Evolutionary conservation across 2,113 vertebrate genomes (phyloP).

Genomic region (Planiliza haematocheilus): DNA sequence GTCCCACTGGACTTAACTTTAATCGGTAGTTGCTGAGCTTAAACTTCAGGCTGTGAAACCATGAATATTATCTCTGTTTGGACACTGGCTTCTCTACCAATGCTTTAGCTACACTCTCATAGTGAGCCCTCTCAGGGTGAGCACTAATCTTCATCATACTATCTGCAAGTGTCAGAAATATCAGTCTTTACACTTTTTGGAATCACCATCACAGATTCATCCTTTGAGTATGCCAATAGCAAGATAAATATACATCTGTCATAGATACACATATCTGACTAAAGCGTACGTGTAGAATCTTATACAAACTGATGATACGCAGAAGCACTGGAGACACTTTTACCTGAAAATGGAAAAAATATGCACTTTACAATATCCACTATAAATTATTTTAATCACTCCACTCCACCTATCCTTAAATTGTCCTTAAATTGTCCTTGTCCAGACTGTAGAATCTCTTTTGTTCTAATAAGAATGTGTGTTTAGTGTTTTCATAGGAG

Average conservation of each 20-base stretch:
- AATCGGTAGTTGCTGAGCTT: slow-evolving; percentile 10
- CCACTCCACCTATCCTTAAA: no score
- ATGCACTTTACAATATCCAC: no score
- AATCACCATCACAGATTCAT: neutral
- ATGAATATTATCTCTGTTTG: no score
- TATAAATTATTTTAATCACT: neutral
- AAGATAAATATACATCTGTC: no score
- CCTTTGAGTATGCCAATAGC: neutral
- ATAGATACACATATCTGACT: no score
- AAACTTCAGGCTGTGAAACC: slow-evolving; percentile 9
- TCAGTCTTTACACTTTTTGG: neutral
- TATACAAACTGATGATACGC: no score
- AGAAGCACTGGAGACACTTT: neutral
- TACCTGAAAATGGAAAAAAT: neutral
- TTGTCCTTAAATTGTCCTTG: no score
- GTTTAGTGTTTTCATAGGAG: no score
- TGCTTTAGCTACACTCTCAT: neutral
- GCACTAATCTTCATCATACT: neutral
- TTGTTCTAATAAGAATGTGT: no score
- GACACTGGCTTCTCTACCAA: neutral
- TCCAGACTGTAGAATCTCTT: no score
- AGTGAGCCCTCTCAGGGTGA: neutral
- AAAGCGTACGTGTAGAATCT: no score
- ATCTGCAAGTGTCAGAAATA: neutral
- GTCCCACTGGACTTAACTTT: slow-evolving; percentile 10